A percentile compares a stretch with the other conserved stretches of the same genome.
phyloP scores from a whole-genome alignment of 2,888 invertebrate species.

The Limnephilus lunatus region DNA sequence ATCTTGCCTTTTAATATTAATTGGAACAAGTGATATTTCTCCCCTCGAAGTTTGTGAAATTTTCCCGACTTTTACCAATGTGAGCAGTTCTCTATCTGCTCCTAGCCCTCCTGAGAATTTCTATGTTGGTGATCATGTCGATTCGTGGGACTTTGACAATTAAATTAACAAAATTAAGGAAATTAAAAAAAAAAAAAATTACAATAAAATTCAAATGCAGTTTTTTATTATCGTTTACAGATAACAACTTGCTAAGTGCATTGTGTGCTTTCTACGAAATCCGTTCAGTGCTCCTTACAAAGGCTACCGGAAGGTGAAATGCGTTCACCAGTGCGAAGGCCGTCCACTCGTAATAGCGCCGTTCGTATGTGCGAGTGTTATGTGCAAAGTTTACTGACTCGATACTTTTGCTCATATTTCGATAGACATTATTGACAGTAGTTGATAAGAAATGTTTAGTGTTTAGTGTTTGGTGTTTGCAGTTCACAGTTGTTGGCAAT shows the following conservation, averaged over 20 bases:
- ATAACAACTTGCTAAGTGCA: neutral
- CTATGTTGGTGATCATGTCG: too few species aligned
- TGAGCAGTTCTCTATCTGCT: too few species aligned
- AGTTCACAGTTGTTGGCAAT: neutral
- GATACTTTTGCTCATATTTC: neutral
- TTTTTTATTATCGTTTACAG: neutral
- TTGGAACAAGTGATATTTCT: too few species aligned
- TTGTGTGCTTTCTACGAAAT: conserved; percentile 12
- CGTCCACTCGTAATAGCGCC: neutral
- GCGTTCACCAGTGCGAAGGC: conserved; percentile 46
- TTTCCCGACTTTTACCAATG: too few species aligned
- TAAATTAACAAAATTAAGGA: too few species aligned
- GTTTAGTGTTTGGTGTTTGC: neutral
- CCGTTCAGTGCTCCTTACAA: conserved; percentile 45
- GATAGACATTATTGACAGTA: conserved; percentile 11
- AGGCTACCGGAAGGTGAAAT: conserved; percentile 41
- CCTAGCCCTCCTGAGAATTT: too few species aligned
- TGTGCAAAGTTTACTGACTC: conserved; percentile 35
- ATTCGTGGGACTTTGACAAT: too few species aligned
- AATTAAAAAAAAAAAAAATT: neutral
- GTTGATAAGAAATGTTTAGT: neutral
- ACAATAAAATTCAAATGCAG: neutral
- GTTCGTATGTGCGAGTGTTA: neutral
- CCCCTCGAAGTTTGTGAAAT: too few species aligned
- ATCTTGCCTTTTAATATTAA: too few species aligned